Evolutionary conservation across 2,888 invertebrate species (phyloP).

Genomic region (Carabus problematicus): DNA sequence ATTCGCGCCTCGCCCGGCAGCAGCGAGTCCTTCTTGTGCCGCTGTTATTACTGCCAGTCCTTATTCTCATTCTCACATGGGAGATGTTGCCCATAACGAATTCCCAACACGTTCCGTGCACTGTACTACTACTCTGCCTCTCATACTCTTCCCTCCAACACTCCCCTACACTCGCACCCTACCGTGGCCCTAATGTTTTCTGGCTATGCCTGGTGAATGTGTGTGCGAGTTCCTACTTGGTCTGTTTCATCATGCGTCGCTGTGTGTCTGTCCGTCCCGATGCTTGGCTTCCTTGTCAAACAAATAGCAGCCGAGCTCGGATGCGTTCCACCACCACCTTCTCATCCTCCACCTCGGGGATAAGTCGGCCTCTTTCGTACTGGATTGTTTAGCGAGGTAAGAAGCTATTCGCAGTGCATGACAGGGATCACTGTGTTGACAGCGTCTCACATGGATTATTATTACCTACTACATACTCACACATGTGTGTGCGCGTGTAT

Average conservation of each 20-base stretch:
- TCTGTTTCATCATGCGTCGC: not conserved
- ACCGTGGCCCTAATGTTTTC: too few relatives aligned
- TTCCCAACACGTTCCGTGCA: constrained; percentile 50
- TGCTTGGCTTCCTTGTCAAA: constrained; percentile 31
- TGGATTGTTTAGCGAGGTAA: constrained; percentile 12
- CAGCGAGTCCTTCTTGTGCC: constrained; percentile 38
- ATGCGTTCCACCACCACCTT: not conserved
- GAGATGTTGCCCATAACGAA: constrained; percentile 51
- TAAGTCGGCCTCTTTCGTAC: not conserved
- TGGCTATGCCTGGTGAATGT: too few relatives aligned
- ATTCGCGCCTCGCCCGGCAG: constrained; percentile 46
- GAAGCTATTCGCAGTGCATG: constrained; percentile 7
- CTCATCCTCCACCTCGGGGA: constrained; percentile 5
- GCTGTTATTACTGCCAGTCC: constrained; percentile 49
- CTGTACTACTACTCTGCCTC: constrained; percentile 42
- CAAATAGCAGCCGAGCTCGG: constrained; percentile 26
- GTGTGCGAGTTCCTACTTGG: not conserved
- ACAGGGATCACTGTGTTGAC: not conserved
- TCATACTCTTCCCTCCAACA: constrained; percentile 27
- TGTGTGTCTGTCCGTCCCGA: not conserved
- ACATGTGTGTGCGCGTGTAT: too few relatives aligned
- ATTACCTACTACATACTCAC: too few relatives aligned
- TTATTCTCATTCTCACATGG: constrained; percentile 47
- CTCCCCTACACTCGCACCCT: not conserved
- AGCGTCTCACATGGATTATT: constrained; percentile 15